phyloP scores from a whole-genome alignment of 2,888 invertebrate genomes.

The Crioceris asparagi region DNA sequence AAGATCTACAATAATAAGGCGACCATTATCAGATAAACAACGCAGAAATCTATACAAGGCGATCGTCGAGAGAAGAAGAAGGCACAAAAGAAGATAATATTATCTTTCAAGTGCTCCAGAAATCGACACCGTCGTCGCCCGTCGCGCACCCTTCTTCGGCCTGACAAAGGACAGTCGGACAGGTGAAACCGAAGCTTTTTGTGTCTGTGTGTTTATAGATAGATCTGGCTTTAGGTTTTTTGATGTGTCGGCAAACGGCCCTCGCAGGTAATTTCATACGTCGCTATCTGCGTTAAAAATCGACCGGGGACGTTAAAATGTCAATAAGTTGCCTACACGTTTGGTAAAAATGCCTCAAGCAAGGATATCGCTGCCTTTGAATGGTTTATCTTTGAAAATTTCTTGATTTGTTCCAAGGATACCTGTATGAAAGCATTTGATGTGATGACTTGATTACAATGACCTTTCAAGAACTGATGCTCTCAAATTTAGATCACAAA shows the following conservation, averaged over 20 bases:
- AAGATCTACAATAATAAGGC: too few species aligned
- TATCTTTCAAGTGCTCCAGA: too few species aligned
- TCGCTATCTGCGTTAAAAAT: conserved; percentile 38
- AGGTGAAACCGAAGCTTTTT: conserved; percentile 38
- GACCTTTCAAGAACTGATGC: too few species aligned
- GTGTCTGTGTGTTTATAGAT: conserved; percentile 13
- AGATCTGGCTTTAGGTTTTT: too few species aligned
- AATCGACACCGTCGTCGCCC: conserved; percentile 18
- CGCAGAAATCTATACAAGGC: background rate
- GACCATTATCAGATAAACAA: background rate
- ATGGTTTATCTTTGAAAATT: too few species aligned
- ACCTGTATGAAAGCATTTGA: too few species aligned
- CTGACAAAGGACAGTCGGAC: conserved; percentile 32
- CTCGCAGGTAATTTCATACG: conserved; percentile 36
- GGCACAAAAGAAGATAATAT: conserved; percentile 13
- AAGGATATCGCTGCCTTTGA: too few species aligned
- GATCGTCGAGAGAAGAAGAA: conserved; percentile 12
- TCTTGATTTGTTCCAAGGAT: too few species aligned
- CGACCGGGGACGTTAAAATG: conserved; percentile 35
- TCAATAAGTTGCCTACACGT: conserved; percentile 35
- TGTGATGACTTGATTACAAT: too few species aligned
- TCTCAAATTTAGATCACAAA: too few species aligned
- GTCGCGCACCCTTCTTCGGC: conserved; percentile 20
- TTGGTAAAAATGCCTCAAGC: too few species aligned
- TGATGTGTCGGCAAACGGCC: background rate